phyloP scores from a whole-genome alignment of 2,888 invertebrate genomes.

The Lithophane socia region DNA sequence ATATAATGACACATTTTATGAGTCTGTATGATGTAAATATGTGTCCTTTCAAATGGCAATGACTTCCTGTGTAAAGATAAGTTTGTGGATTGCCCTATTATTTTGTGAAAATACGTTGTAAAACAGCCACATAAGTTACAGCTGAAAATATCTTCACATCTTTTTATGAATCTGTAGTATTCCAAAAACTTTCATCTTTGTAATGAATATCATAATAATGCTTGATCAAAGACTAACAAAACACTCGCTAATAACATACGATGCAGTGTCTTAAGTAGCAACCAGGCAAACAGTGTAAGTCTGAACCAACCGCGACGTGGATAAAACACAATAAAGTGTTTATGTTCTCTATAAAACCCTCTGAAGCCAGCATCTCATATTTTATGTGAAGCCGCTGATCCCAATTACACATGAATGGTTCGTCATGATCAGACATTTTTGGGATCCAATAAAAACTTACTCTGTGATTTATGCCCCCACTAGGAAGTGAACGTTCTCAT shows the following conservation, averaged over 20 bases:
- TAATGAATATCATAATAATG: slow-evolving; percentile 19
- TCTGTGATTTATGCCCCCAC: slow-evolving; percentile 83
- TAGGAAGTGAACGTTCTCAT: slow-evolving; percentile 78
- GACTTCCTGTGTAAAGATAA: slow-evolving; percentile 47
- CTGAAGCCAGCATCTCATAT: slow-evolving; percentile 85
- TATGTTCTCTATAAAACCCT: slow-evolving; percentile 88
- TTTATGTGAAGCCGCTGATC: slow-evolving; percentile 87
- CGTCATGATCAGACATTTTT: slow-evolving; percentile 88
- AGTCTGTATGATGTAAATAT: slow-evolving; percentile 51
- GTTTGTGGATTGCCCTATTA: slow-evolving; percentile 25
- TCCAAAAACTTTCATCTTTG: slow-evolving; percentile 26
- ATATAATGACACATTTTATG: slow-evolving; percentile 48
- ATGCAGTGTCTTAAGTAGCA: slow-evolving; percentile 46
- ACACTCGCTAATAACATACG: slow-evolving; percentile 17
- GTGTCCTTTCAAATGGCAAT: slow-evolving; percentile 51
- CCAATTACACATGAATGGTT: slow-evolving; percentile 89
- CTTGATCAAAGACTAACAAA: slow-evolving; percentile 22
- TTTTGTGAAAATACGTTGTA: slow-evolving; percentile 33
- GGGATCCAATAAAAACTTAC: slow-evolving; percentile 84
- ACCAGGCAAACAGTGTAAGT: slow-evolving; percentile 70
- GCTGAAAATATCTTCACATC: slow-evolving; percentile 7
- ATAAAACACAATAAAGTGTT: slow-evolving; percentile 88
- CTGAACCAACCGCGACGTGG: slow-evolving; percentile 71
- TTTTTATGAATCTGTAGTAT: slow-evolving; percentile 7
- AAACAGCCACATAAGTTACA: slow-evolving; percentile 12